Evolutionary conservation across 2,888 invertebrate genomes (phyloP).

Genomic region (Neoascia interrupta): DNA sequence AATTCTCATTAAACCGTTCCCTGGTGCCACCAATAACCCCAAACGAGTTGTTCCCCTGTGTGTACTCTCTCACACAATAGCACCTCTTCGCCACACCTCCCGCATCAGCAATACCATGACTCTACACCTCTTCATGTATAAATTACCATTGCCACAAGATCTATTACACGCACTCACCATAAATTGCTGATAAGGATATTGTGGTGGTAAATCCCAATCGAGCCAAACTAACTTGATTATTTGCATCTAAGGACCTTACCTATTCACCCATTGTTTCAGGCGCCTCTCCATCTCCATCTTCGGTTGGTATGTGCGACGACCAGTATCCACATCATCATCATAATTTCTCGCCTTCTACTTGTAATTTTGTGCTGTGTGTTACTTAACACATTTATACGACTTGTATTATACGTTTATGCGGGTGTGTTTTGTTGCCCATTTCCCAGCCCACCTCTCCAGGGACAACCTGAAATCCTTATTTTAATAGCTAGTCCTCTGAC

Average conservation of each 20-base stretch:
- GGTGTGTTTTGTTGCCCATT: constrained; percentile 18
- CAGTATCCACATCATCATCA: constrained; percentile 56
- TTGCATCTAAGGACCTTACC: constrained; percentile 69
- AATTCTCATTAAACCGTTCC: constrained; percentile 26
- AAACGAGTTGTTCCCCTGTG: not conserved
- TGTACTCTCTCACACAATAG: not conserved
- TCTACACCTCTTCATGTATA: constrained; percentile 35
- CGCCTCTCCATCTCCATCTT: constrained; percentile 1
- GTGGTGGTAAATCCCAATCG: constrained; percentile 77
- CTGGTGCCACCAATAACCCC: not conserved
- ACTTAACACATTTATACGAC: constrained; percentile 20
- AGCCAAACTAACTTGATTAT: constrained; percentile 79
- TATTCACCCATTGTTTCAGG: constrained; percentile 37
- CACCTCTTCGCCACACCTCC: no score
- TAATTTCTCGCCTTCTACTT: constrained; percentile 59
- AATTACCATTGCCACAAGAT: constrained; percentile 66
- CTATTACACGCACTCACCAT: constrained; percentile 68
- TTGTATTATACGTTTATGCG: not conserved
- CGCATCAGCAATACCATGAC: constrained; percentile 5
- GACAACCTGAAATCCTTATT: constrained; percentile 63
- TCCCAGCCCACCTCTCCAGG: constrained; percentile 28
- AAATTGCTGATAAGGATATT: constrained; percentile 69
- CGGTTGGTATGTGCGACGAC: constrained; percentile 1
- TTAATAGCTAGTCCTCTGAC: constrained; percentile 61
- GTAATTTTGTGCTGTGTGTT: constrained; percentile 23